These are phyloP conservation scores for Xenopus laevis DNA, from an alignment of 2,113 vertebrate species.

Conservation along the genomic window DNA sequence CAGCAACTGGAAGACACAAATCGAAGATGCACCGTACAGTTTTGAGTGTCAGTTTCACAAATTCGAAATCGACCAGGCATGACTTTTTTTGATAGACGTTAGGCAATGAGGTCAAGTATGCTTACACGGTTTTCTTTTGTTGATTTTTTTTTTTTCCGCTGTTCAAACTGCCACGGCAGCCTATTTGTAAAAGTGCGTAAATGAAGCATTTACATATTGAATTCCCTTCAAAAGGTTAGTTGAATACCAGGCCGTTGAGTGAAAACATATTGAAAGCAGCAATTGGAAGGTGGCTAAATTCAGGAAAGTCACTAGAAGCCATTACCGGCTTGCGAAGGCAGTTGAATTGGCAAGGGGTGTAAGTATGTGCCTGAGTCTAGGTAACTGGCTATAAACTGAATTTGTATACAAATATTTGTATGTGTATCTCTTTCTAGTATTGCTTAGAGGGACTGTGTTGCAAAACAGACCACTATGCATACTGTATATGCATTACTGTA, in stretches of 20 bases:
- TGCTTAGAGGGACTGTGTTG: background rate
- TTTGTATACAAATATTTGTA: too few relatives aligned
- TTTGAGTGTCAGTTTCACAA: constrained; percentile 60
- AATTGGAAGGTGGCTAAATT: constrained; percentile 38
- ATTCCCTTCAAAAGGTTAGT: constrained; percentile 60
- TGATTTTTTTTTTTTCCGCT: constrained; percentile 67
- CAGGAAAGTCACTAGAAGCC: constrained; percentile 1
- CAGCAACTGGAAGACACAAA: constrained; percentile 55
- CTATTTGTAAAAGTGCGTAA: constrained; percentile 58
- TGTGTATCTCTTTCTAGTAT: too few relatives aligned
- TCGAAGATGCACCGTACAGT: constrained; percentile 54
- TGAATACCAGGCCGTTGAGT: constrained; percentile 57
- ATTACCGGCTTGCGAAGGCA: background rate
- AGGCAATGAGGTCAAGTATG: constrained; percentile 71
- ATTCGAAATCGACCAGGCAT: constrained; percentile 64
- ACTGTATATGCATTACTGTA: background rate
- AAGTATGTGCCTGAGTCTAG: constrained; percentile 2
- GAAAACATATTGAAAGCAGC: constrained; percentile 50
- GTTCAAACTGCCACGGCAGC: constrained; percentile 65
- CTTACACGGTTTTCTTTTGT: constrained; percentile 60
- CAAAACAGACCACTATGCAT: background rate
- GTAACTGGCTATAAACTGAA: background rate
- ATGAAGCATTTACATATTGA: constrained; percentile 64
- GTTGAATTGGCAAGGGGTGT: background rate
- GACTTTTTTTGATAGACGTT: constrained; percentile 61